Percentiles rank a stretch among this genome's conserved stretches.
Conservation (phyloP, 2,797 vertebrate genomes). For the Eutrigla gurnardus region DNA sequence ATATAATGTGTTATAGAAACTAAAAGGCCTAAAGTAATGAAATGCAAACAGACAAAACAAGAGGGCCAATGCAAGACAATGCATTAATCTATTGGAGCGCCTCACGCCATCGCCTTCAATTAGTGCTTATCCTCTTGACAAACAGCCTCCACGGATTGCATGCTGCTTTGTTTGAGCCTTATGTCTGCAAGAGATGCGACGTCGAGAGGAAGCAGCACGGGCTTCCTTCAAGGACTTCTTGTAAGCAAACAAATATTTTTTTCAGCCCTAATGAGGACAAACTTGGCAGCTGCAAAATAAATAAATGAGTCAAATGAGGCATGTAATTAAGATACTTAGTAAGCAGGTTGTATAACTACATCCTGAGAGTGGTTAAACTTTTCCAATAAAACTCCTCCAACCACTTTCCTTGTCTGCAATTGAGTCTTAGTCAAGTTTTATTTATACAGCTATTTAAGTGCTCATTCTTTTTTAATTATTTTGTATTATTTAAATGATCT, state of each 20-base stretch:
- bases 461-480: background rate
- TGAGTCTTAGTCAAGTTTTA: background rate
- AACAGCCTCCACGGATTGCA: conserved; percentile 28
- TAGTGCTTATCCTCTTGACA: conserved; percentile 36
- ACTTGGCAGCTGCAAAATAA: conserved; percentile 17
- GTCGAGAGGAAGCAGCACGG: background rate
- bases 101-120: conserved; percentile 46
- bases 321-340: conserved; percentile 35
- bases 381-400: background rate
- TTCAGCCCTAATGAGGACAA: conserved; percentile 35
- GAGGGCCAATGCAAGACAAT: conserved; percentile 22
- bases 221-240: conserved; percentile 15
- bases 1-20: conserved; percentile 27
- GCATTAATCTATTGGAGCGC: conserved; percentile 34
- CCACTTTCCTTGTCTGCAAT: background rate
- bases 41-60: conserved; percentile 52
- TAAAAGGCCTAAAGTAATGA: conserved; percentile 46
- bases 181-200: conserved; percentile 25
- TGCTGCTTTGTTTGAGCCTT: conserved; percentile 15
- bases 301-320: conserved; percentile 26
- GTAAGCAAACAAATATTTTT: conserved; percentile 46
- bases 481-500: background rate
- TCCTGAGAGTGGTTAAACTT: background rate
- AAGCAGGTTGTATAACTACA: conserved; percentile 5
- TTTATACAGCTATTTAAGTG: background rate